Evolutionary conservation across 2,113 vertebrate genomes (phyloP).

Genomic region (Desmodus rotundus): DNA sequence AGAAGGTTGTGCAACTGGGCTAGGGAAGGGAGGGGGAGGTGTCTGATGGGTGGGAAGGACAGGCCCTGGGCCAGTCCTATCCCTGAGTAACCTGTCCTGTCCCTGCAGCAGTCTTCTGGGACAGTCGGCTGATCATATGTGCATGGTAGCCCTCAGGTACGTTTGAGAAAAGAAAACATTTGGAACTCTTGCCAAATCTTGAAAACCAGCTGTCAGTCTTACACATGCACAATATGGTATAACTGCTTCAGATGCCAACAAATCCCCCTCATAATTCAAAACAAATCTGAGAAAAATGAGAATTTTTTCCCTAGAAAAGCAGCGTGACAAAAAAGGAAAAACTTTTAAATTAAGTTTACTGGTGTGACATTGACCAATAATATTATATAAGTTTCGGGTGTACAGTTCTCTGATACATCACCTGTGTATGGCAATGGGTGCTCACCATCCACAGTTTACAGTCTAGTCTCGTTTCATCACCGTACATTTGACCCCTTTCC

Average conservation of each 20-base stretch:
- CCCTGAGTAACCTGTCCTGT: not conserved
- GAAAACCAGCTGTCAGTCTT: not conserved
- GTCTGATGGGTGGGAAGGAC: not conserved
- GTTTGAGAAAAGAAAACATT: not conserved
- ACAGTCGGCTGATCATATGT: not conserved
- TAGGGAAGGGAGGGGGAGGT: accelerated
- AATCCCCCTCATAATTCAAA: not conserved
- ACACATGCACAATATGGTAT: not conserved
- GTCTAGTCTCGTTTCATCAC: not conserved
- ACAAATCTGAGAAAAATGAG: not conserved
- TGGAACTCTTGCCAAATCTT: not conserved
- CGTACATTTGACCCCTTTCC: not conserved
- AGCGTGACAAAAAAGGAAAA: not conserved
- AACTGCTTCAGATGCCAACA: not conserved
- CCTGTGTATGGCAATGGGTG: not conserved
- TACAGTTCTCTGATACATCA: not conserved
- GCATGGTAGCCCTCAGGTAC: not conserved
- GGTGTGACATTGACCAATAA: not conserved
- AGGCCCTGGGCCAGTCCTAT: not conserved
- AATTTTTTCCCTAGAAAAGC: not conserved
- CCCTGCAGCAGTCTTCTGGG: too few relatives aligned
- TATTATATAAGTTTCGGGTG: not conserved
- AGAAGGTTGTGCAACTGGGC: not conserved
- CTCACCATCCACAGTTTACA: not conserved
- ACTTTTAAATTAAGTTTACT: not conserved